Base-by-base conservation (phyloP, 2,888 invertebrate genomes). In the Galeruca laticollis region DNA sequence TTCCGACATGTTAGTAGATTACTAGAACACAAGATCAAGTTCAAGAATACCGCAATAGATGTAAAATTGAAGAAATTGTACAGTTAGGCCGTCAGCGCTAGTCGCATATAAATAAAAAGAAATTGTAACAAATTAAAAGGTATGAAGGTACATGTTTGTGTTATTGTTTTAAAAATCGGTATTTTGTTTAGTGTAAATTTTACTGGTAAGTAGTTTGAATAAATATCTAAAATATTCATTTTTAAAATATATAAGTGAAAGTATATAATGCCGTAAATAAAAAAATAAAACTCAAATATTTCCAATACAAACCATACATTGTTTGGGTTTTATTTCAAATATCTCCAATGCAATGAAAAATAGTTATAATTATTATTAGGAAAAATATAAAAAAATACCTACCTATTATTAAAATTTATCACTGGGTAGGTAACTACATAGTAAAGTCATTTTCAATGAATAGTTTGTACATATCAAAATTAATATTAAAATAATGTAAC, bases 1-100 rank as follows among this genome's bases (percentile, higher is more conserved):
- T 18, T 57, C 15, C 31, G n/a, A 56, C 18, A 1, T n/a, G n/a
- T 56, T 33, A 56, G 35, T 57, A 18, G 56, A 35, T 57, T 57
- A 35, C 56, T 57, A 18, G 56, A 33, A 10, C 56, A 57, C 13
- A 57, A 35, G 56, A 57, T 35, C 56, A 57, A 35, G 56, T 57
- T 57, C 56, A 35, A 35, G 35, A 35, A 35, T 57, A 35, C 56
- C 35, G 56, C 15, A 56, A 56, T 10, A 31, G 15, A 35, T 57
- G 9, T 47, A 0, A 18, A 47, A 47, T 47, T 18, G 2, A 47
- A 47, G 6, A 47, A 26, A 6, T 26, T 26, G 8, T 47, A 47
- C 47, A 47, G 47, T 47, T 47, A 47, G n/a, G 0, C 40, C 47
- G 9, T 18, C 15, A 15, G 47, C 15, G 26, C 9, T 9, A 40